Evolutionary conservation across 2,888 invertebrate species (phyloP).

Genomic region (Phaonia tiefii): DNA sequence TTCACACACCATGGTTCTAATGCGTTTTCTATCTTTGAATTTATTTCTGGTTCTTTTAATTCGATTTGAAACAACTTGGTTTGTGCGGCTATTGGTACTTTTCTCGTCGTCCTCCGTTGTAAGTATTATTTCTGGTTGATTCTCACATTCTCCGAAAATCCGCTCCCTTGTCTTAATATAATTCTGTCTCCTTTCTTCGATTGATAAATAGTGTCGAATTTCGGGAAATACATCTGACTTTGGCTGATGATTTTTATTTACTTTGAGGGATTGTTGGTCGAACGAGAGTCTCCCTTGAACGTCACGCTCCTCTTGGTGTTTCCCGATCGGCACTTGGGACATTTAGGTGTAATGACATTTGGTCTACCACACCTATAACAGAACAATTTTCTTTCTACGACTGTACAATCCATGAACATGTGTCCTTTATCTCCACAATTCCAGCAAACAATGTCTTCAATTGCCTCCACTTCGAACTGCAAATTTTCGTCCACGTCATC

Average conservation of each 20-base stretch:
- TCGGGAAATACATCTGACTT: background rate
- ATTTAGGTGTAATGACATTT: constrained; percentile 4
- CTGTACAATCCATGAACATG: constrained; percentile 1
- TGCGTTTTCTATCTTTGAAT: no score
- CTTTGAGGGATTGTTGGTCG: background rate
- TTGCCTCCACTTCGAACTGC: background rate
- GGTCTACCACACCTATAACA: constrained; percentile 28
- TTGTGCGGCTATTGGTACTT: no score
- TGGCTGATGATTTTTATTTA: background rate
- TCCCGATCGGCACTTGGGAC: constrained; percentile 10
- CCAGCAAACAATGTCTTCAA: background rate
- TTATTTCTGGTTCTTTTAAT: no score
- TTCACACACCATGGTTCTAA: no score
- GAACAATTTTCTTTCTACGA: constrained; percentile 3
- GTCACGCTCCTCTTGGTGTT: background rate
- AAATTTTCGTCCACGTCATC: background rate
- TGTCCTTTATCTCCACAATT: constrained; percentile 30
- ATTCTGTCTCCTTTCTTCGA: background rate
- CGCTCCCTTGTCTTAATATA: no score
- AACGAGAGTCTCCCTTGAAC: constrained; percentile 14
- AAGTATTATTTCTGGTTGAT: no score
- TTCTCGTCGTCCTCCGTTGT: no score
- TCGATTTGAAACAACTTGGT: no score
- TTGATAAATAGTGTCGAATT: background rate
- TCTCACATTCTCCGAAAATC: no score